Evolutionary conservation across 2,113 vertebrate species (phyloP).

Genomic region (Cyanoderma ruficeps): DNA sequence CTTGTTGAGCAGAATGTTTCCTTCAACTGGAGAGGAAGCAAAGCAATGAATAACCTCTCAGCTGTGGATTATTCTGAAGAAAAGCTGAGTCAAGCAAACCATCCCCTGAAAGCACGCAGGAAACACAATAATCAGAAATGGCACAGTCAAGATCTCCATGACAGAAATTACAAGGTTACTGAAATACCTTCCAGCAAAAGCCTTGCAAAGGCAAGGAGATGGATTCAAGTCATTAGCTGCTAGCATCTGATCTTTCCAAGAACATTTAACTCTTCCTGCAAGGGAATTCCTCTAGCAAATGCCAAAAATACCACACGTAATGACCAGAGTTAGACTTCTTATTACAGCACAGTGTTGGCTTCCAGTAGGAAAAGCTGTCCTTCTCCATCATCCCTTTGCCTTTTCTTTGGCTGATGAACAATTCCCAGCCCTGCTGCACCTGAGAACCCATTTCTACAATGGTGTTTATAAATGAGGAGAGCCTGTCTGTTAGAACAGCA

Average conservation of each 20-base stretch:
- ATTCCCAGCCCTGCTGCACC: neutral
- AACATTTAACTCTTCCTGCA: constrained; percentile 19
- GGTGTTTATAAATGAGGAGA: neutral
- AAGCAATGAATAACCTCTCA: neutral
- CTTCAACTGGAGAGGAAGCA: neutral
- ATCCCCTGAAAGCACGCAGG: neutral
- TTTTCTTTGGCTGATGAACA: neutral
- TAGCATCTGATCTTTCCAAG: neutral
- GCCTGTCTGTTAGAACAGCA: neutral
- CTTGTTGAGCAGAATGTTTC: neutral
- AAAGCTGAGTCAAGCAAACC: neutral
- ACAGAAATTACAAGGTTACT: neutral
- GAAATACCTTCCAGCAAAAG: neutral
- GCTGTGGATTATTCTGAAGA: neutral
- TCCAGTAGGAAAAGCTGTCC: neutral
- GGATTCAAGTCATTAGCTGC: neutral
- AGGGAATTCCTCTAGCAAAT: constrained; percentile 15
- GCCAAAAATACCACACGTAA: neutral
- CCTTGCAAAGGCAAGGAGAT: neutral
- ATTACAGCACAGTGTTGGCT: neutral
- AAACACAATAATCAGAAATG: neutral
- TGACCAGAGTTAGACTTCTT: neutral
- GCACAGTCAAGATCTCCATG: neutral
- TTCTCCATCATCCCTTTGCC: neutral
- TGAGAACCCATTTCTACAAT: neutral